Conservation (phyloP, 2,888 invertebrate species). For the Acleris laterana region DNA sequence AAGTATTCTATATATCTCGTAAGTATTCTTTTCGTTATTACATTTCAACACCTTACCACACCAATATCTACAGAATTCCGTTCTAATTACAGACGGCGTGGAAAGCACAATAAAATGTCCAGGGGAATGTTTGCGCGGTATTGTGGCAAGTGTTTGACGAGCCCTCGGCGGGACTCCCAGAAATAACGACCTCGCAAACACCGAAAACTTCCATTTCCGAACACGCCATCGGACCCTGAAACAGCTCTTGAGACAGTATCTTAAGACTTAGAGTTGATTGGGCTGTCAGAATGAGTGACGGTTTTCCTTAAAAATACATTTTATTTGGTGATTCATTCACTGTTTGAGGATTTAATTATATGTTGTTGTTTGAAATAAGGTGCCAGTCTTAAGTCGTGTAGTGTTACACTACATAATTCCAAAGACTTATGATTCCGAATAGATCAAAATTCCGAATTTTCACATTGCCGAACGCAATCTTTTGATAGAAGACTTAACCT, state of each 20-base stretch:
- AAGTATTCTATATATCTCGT: too few species aligned
- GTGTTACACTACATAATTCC: too few species aligned
- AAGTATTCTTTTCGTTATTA: too few species aligned
- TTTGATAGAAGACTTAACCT: too few species aligned
- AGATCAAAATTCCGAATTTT: too few species aligned
- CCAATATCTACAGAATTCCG: slow-evolving; percentile 8
- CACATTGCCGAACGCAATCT: too few species aligned
- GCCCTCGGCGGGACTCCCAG: slow-evolving; percentile 29
- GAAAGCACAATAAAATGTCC: slow-evolving; percentile 29
- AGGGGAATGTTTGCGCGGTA: slow-evolving; percentile 24
- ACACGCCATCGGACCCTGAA: not conserved
- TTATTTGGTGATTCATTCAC: slow-evolving; percentile 4
- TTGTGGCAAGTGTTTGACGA: slow-evolving; percentile 37
- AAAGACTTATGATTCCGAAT: too few species aligned
- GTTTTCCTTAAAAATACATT: slow-evolving; percentile 28
- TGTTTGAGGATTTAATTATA: too few species aligned
- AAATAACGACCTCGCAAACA: slow-evolving; percentile 37
- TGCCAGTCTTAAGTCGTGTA: too few species aligned
- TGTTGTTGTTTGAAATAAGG: too few species aligned
- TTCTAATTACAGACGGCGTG: slow-evolving; percentile 21
- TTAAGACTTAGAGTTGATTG: slow-evolving; percentile 17
- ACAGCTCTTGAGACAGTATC: slow-evolving; percentile 4
- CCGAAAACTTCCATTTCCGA: slow-evolving; percentile 17
- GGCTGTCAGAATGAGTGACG: not conserved
- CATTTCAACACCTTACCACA: not conserved